Evolutionary conservation across 2,113 vertebrate species (phyloP).

Genomic region (Manacus vitellinus): DNA sequence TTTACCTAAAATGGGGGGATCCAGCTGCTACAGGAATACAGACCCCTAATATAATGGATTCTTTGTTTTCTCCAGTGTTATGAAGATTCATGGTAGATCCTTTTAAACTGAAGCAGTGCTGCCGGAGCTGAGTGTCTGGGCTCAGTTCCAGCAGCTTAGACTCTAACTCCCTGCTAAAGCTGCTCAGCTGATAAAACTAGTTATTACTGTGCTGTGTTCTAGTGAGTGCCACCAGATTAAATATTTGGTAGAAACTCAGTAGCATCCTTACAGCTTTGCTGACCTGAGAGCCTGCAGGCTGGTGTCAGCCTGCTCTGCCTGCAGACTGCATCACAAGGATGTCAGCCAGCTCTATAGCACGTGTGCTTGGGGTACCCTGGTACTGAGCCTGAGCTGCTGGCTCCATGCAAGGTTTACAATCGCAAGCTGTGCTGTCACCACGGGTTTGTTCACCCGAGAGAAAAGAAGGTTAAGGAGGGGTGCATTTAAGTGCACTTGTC

Average conservation of each 20-base stretch:
- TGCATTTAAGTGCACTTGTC: background rate
- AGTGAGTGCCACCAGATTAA: background rate
- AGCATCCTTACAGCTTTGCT: background rate
- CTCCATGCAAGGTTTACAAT: background rate
- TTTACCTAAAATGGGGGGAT: background rate
- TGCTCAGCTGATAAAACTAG: conserved; percentile 33
- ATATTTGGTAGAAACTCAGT: background rate
- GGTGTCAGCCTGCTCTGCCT: background rate
- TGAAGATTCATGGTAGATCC: background rate
- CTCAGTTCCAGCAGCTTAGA: conserved; percentile 39
- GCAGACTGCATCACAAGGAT: background rate
- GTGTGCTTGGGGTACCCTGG: background rate
- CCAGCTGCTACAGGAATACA: background rate
- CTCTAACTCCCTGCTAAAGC: conserved; percentile 19
- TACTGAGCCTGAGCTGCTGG: background rate
- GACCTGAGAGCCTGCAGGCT: background rate
- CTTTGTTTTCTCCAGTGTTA: background rate
- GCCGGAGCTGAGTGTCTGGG: background rate
- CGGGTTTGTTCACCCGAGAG: background rate
- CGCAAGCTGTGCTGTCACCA: background rate
- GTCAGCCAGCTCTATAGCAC: background rate
- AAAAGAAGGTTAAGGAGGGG: background rate
- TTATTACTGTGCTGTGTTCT: conserved; percentile 26
- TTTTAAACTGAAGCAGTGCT: background rate
- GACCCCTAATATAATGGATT: background rate